Evolutionary conservation across 2,797 vertebrate species (phyloP).

Genomic region (Miichthys miiuy): DNA sequence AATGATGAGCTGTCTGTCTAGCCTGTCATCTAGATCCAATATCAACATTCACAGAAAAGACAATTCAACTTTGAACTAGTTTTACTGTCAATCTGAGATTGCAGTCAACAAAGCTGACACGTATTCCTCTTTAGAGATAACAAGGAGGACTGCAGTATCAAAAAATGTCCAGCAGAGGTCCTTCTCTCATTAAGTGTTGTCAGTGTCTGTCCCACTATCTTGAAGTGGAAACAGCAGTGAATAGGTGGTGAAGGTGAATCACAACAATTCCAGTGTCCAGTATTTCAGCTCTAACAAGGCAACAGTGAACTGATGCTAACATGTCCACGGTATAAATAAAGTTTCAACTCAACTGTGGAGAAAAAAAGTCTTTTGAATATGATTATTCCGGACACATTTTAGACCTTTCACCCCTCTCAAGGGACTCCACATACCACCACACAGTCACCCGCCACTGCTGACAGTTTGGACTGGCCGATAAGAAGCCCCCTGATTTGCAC

Average conservation of each 20-base stretch:
- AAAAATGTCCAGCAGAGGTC: conserved; percentile 83
- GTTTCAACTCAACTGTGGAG: background rate
- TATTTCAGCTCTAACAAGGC: conserved; percentile 22
- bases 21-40: background rate
- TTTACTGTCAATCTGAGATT: background rate
- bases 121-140: background rate
- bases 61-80: background rate
- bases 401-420: conserved; percentile 26
- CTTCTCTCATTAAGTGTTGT: conserved; percentile 78
- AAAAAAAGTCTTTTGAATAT: conserved; percentile 5
- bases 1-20: background rate
- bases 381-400: conserved; percentile 43
- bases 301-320: conserved; percentile 22
- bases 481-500: conserved; percentile 52
- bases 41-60: background rate
- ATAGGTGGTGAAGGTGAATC: conserved; percentile 47
- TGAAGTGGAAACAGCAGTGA: conserved; percentile 40
- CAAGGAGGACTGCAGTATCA: conserved; percentile 60
- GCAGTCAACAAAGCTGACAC: conserved; percentile 21
- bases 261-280: conserved; percentile 36
- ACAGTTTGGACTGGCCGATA: conserved; percentile 43
- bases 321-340: background rate
- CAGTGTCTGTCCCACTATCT: conserved; percentile 10
- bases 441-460: conserved; percentile 27
- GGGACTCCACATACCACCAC: background rate